phyloP scores from a whole-genome alignment of 2,113 vertebrate genomes.

The Toxotes chatareus region DNA sequence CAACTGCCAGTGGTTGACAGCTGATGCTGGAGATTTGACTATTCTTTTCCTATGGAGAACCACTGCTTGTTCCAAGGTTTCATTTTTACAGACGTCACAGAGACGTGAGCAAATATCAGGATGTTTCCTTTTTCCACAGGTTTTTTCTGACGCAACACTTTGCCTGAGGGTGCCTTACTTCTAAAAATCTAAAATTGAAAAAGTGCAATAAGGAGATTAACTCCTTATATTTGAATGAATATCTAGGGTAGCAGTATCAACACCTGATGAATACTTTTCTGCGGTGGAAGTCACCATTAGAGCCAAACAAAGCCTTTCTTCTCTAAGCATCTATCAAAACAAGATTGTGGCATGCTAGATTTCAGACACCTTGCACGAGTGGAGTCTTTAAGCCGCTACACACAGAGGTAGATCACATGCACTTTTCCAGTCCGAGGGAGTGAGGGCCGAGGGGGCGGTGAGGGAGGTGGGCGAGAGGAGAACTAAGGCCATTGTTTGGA shows the following conservation, averaged over 20 bases:
- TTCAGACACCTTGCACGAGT: conserved; percentile 70
- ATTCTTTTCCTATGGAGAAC: conserved; percentile 44
- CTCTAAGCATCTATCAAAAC: conserved; percentile 55
- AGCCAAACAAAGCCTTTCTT: conserved; percentile 55
- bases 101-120: conserved; percentile 37
- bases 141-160: not conserved
- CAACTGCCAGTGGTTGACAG: conserved; percentile 4
- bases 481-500: conserved; percentile 78
- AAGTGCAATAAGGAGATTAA: not conserved
- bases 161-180: not conserved
- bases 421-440: conserved; percentile 22
- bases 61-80: conserved; percentile 29
- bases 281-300: not conserved
- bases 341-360: conserved; percentile 53
- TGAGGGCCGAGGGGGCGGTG: conserved; percentile 12
- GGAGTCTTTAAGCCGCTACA: conserved; percentile 66
- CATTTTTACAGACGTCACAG: conserved; percentile 37
- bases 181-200: not conserved
- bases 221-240: not conserved
- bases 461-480: conserved; percentile 22
- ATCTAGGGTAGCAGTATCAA: not conserved
- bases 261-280: not conserved
- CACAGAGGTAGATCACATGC: conserved; percentile 74
- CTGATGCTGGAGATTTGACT: conserved; percentile 19
- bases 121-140: conserved; percentile 37